phyloP scores from a whole-genome alignment of 2,113 vertebrate genomes.

The Nycticorax nycticorax region DNA sequence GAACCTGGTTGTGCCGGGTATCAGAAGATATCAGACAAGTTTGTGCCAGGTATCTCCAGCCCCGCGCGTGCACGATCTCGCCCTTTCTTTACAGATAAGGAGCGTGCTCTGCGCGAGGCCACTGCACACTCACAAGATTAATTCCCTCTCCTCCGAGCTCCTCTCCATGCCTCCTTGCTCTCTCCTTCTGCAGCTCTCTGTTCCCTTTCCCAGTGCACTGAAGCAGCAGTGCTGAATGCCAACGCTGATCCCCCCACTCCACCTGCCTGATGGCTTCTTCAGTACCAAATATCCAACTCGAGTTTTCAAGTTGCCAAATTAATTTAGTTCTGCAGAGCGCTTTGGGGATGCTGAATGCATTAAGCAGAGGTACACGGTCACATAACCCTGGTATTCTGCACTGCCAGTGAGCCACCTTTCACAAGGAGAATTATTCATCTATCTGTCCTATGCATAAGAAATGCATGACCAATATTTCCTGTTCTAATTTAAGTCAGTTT shows the following conservation, averaged over 20 bases:
- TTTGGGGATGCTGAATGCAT: background rate
- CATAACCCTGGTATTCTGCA: background rate
- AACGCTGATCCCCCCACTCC: background rate
- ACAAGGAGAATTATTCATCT: background rate
- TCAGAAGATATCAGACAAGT: background rate
- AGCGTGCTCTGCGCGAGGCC: rapidly evolving
- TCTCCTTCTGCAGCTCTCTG: background rate
- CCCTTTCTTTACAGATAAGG: background rate
- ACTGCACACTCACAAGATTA: background rate
- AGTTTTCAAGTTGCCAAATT: background rate
- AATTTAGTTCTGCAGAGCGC: background rate
- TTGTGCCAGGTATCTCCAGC: background rate
- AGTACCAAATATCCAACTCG: background rate
- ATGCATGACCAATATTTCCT: background rate
- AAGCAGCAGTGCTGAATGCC: background rate
- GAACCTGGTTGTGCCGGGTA: background rate
- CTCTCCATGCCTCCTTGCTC: background rate
- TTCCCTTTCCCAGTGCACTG: background rate
- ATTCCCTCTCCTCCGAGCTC: background rate
- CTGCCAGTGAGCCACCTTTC: background rate
- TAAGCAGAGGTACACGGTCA: background rate
- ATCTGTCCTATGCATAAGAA: background rate
- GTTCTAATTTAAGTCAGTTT: background rate
- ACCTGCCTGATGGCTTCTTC: background rate
- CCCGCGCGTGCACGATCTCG: rapidly evolving